Base-by-base conservation (phyloP, 1,140 invertebrate genomes). In the Drosophila eugracilis region DNA sequence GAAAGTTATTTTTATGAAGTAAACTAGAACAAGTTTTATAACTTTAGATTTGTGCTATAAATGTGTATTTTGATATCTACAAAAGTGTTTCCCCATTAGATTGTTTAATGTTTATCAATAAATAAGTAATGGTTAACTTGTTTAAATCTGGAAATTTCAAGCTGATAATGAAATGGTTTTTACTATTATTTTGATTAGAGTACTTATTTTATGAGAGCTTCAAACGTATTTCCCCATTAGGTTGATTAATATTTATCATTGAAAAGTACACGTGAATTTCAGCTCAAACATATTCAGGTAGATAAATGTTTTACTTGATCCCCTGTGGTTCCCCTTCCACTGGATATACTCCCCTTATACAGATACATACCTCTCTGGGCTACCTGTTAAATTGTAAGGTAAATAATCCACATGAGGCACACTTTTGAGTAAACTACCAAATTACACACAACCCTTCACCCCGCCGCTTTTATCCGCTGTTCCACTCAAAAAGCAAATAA, bases 371-470 rank as follows among this genome's bases (percentile, higher is more conserved):
- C 55, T 50, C 36, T 37, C 41, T 15, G 58, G 42, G 73, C 74
- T 78, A 81, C 78, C 78, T 81, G 78, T 74, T 81, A 81, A 81
- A 78, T 74, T 80, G 60, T 74, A 78, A 74, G 52, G 78, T 74
- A 83, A 83, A 81, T 79, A 81, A 67, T 67, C 66, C 41, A 79
- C 72, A 67, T 76, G 45, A 55, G 77, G 77, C 55, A 57, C 76
- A 80, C 77, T 80, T 79, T 75, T 58, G 58, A 65, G 58, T 34
- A 53, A 63, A 76, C 78, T 60, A 78, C 75, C 75, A 78, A 78
- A 78, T 78, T 73, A 80, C 71, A 59, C 53, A 75, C 76, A 70
- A 30, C 39, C 47, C 52, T 22, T 30, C 21, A 7, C 24, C 54
- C 42, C 1, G 12, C 26, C 21, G 10, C 9, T n/a, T 47, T 39